These are phyloP conservation scores for Chrysina gloriosa DNA, from an alignment of 2,888 invertebrate genomes.

Conservation along the genomic window DNA sequence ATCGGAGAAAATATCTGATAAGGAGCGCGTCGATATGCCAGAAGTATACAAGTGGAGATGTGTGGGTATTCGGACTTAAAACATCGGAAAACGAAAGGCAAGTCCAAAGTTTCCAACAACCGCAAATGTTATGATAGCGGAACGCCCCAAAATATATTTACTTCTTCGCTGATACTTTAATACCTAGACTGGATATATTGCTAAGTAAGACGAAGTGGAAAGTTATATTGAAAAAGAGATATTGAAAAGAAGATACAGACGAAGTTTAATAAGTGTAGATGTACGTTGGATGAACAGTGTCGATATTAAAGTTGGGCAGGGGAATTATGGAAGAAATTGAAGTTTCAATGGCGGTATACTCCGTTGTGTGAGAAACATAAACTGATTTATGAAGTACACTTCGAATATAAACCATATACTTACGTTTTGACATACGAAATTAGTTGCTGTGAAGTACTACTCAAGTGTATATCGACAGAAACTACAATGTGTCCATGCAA, in stretches of 20 bases:
- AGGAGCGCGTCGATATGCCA: neutral
- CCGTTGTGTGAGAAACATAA: no score
- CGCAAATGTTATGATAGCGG: neutral
- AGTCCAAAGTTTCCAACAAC: slow-evolving; percentile 5
- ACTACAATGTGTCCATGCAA: no score
- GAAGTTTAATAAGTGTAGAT: slow-evolving; percentile 16
- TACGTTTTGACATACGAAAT: no score
- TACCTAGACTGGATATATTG: slow-evolving; percentile 12
- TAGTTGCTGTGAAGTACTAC: no score
- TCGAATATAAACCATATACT: no score
- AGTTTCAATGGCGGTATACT: neutral
- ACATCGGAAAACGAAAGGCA: neutral
- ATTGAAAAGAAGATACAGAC: slow-evolving; percentile 4
- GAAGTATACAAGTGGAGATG: neutral
- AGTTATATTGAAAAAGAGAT: slow-evolving; percentile 13
- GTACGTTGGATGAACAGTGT: neutral
- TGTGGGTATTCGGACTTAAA: slow-evolving; percentile 1
- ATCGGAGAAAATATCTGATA: neutral
- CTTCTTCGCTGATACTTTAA: slow-evolving; percentile 16
- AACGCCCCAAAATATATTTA: neutral
- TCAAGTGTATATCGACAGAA: no score
- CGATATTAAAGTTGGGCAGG: neutral
- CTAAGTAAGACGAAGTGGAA: slow-evolving; percentile 12
- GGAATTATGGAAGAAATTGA: neutral
- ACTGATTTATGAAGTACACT: no score